These are phyloP conservation scores for Capra hircus DNA, from an alignment of 2,113 vertebrate species.

Conservation along the genomic window DNA sequence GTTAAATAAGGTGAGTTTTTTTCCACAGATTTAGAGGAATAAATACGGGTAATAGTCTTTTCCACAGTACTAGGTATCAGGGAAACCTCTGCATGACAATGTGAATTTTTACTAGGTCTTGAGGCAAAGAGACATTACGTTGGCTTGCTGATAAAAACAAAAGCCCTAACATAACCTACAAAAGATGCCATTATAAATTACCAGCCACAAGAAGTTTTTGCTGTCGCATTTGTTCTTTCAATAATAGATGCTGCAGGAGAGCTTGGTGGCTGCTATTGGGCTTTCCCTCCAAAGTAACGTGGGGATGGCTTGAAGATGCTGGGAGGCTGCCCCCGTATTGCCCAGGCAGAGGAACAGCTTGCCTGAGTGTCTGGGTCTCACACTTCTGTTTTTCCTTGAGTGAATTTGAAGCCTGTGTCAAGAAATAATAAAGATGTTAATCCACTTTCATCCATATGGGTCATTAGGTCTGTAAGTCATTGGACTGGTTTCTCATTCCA, in stretches of 20 bases:
- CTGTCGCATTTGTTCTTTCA: slow-evolving; percentile 97
- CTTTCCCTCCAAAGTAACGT: slow-evolving; percentile 88
- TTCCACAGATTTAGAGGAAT: not conserved
- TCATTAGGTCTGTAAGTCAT: not conserved
- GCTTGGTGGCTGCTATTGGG: slow-evolving; percentile 96
- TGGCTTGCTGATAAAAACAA: not conserved
- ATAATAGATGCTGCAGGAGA: slow-evolving; percentile 94
- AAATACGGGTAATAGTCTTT: not conserved
- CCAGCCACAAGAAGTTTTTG: slow-evolving; percentile 94
- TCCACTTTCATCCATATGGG: not conserved
- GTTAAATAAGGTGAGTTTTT: not conserved
- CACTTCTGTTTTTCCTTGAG: slow-evolving; percentile 91
- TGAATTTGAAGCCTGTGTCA: slow-evolving; percentile 86
- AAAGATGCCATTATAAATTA: slow-evolving; percentile 72
- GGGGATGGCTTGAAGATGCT: slow-evolving; percentile 82
- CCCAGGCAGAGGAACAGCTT: slow-evolving; percentile 84
- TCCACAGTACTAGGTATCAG: not conserved
- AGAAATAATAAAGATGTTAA: slow-evolving; percentile 62
- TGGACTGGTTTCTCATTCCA: not conserved
- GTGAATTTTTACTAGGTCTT: not conserved
- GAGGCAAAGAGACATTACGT: not conserved
- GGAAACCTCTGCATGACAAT: not conserved
- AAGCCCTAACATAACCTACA: not conserved
- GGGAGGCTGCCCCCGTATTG: slow-evolving; percentile 88
- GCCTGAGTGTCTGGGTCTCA: slow-evolving; percentile 84